Evolutionary conservation across 2,113 vertebrate genomes (phyloP), one percentile per base, ranked within the genome.

Genomic region (Zingel zingel): DNA sequence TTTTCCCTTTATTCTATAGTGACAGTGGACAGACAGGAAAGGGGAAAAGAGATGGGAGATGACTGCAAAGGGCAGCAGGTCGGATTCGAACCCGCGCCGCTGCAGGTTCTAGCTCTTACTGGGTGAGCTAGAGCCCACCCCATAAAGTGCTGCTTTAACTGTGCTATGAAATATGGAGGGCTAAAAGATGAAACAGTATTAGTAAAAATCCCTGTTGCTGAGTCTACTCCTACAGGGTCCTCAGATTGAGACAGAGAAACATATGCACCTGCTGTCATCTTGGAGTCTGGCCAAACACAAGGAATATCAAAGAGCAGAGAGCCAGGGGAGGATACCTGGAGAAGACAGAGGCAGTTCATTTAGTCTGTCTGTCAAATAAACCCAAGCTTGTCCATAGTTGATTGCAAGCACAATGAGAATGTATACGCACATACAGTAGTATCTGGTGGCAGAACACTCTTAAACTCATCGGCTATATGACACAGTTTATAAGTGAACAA

Each of bases 81-180:
- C 2, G 27, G 2, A 27, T 27, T 27, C 2, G 27, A 27, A 27
- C 27, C 27, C 2, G 27, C 2, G 2, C 27, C 2, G 27, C 27
- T 27, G 27, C 27, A 27, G 2, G 27, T n/a, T n/a, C n/a, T n/a
- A n/a, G n/a, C n/a, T n/a, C n/a, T n/a, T n/a, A n/a, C 27, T 27
- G 27, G 27, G 27, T 27, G 27, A 27, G 27, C 27, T 27, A 27
- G 2, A 27, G 27, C 27, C 27, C 27, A 2, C 27, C 27, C 2
- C 2, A 78, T 83, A 80, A 57, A 91, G n/a, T 27, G 19, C 23
- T 78, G 57, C 69, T 74, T 88, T 59, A 81, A 84, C 81, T 81
- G 54, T 65, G 56, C 43, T 23, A 66, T 83, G 23, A 81, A 73
- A 87, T 77, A 84, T 82, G 62, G 53, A 87, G 33, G 51, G 51